Percentiles rank a stretch among this genome's conserved stretches.
Conservation (phyloP, 2,113 vertebrate species). For the Mugil cephalus region DNA sequence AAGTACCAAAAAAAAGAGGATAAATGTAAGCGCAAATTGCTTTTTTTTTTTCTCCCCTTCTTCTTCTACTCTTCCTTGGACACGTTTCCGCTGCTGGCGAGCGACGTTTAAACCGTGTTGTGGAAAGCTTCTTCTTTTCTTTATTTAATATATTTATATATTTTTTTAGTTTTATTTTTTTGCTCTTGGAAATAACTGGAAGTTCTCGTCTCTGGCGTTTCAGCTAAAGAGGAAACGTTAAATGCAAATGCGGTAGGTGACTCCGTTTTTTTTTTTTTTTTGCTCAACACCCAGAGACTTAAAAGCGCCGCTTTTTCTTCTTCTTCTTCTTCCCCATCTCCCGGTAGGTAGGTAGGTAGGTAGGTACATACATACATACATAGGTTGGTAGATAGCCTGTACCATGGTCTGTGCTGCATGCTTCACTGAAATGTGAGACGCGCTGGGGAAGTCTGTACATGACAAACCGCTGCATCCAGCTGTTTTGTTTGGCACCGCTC, state of each 20-base stretch:
- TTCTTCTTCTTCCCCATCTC: not conserved
- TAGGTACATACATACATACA: too few relatives aligned
- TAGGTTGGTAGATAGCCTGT: too few relatives aligned
- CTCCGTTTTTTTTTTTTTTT: conserved; percentile 16
- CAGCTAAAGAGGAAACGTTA: conserved; percentile 17
- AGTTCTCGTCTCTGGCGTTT: conserved; percentile 26
- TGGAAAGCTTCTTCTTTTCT: conserved; percentile 12
- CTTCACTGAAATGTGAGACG: conserved; percentile 59
- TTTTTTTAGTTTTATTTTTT: not conserved
- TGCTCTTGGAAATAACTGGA: conserved; percentile 33
- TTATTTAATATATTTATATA: not conserved
- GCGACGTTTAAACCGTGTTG: conserved; percentile 40
- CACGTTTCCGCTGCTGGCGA: conserved; percentile 46
- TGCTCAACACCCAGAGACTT: conserved; percentile 30
- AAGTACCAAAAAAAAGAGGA: conserved; percentile 26
- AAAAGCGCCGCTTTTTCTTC: conserved; percentile 13
- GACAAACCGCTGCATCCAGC: conserved; percentile 58
- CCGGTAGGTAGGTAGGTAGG: conserved; percentile 2
- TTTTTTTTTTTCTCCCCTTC: not conserved
- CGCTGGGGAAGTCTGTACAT: conserved; percentile 25
- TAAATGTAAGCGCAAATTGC: conserved; percentile 30
- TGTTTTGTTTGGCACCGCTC: conserved; percentile 12
- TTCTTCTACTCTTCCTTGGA: conserved; percentile 16
- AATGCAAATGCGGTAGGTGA: conserved; percentile 47
- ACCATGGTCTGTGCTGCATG: conserved; percentile 19